Conservation (phyloP, 2,888 invertebrate species). For the Plusia festucae region DNA sequence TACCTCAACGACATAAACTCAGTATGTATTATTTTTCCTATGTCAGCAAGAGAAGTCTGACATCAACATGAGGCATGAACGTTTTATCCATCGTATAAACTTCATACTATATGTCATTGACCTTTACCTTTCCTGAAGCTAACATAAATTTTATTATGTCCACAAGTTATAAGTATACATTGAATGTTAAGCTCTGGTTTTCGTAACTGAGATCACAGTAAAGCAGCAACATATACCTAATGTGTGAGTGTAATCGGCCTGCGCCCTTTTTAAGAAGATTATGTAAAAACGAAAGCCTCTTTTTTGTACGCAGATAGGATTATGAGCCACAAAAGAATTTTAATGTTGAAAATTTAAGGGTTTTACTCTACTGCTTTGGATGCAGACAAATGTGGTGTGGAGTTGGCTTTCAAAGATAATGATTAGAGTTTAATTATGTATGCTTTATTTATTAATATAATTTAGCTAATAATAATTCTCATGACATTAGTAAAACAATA, state of each 20-base stretch:
- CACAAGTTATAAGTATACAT: neutral
- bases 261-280: conserved; percentile 47
- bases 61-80: no score
- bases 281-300: conserved; percentile 30
- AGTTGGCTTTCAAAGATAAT: neutral
- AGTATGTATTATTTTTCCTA: no score
- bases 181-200: neutral
- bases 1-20: no score
- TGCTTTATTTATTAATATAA: neutral
- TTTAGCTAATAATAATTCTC: neutral
- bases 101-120: no score
- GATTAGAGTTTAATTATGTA: neutral
- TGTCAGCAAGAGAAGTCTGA: no score
- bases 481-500: neutral
- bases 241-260: conserved; percentile 1
- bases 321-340: conserved; percentile 35
- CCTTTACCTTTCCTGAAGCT: no score
- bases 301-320: conserved; percentile 45
- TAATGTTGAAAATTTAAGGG: conserved; percentile 27
- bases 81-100: no score
- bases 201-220: neutral
- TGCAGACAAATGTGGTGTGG: neutral
- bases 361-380: neutral
- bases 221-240: neutral
- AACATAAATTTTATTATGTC: no score